Percentiles rank a stretch among this genome's conserved stretches.
These are phyloP conservation scores for Mastigias papua DNA, from an alignment of 30 jellyfish, hydroid and myxozoan species.

Conservation along the genomic window DNA sequence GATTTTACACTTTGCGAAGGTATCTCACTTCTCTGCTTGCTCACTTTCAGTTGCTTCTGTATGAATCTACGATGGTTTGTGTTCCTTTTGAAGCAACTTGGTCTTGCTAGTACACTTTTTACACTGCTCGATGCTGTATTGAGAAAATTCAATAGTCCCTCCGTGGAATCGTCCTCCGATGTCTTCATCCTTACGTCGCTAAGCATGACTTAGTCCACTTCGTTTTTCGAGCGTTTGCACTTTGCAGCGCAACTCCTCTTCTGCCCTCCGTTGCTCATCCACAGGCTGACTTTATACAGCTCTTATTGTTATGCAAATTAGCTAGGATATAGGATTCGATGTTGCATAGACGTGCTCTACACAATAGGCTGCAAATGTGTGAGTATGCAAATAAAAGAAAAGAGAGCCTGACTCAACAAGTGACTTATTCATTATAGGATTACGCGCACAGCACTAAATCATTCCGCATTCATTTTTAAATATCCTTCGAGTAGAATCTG, in stretches of 20 bases:
- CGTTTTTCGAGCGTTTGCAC: not conserved
- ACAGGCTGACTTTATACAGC: conserved; percentile 57
- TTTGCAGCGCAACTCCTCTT: conserved; percentile 3
- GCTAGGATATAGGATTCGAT: not conserved
- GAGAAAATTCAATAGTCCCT: conserved; percentile 77
- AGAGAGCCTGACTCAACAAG: not conserved
- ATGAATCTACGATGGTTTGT: conserved; percentile 96
- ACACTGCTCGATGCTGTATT: conserved; percentile 96
- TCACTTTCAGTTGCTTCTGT: conserved; percentile 85
- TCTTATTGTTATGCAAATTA: conserved; percentile 71
- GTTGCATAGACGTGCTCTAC: conserved; percentile 46
- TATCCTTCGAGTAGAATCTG: too few species aligned
- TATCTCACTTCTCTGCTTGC: conserved; percentile 24
- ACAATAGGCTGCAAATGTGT: conserved; percentile 75
- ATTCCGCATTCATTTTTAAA: not conserved
- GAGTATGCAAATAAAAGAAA: conserved; percentile 28
- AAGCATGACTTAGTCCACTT: conserved; percentile 14
- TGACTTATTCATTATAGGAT: conserved; percentile 9
- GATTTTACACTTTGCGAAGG: conserved; percentile 9
- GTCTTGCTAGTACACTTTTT: conserved; percentile 88
- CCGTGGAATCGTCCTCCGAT: conserved; percentile 76
- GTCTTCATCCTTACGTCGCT: conserved; percentile 20
- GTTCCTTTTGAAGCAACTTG: conserved; percentile 96
- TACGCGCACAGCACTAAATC: not conserved
- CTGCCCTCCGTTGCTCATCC: conserved; percentile 45